Base-by-base conservation (phyloP, 2,113 vertebrate species). In the Phalacrocorax aristotelis region DNA sequence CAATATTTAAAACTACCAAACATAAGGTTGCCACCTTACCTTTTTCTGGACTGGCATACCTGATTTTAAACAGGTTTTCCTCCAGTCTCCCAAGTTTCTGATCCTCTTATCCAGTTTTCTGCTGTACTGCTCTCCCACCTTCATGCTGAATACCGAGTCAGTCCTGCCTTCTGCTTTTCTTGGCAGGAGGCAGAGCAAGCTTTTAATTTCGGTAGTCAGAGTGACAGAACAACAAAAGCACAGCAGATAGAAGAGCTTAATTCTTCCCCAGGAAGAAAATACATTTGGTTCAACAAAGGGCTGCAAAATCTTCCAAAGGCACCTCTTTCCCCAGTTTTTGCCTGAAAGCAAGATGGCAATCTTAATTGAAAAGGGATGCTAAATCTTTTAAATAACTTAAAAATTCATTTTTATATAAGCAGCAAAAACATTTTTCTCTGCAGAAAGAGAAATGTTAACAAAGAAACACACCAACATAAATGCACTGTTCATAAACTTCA, bases 381-480 rank as follows among this genome's bases (percentile, higher is more conserved):
- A 98, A 96, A 96, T 96, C 92, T 98, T 96, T 98, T 92, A 97
- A 98, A 98, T 98, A 98, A 98, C 98, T 98, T 98, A 98, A 98
- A 98, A 98, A 96, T 95, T 96, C 80, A 95, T 97, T 98, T 97
- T 98, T 96, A 97, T 98, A 97, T 95, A 98, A 98, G 98, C 98
- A 98, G 98, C 98, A 98, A 98, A 98, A 98, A 80, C 98, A 93
- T 97, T 96, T 97, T 97, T 98, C 97, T 98, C 97, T 95, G 97
- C 97, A 83, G 97, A 97, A 98, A 98, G 97, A 98, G 97, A 97
- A 97, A 92, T 86, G 97, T 98, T 97, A 98, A 97, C 97, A 98
- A 97, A 98, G 94, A 95, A 96, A 97, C 97, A 98, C 96, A 90
- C 97, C 96, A 95, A 98, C 81, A 97, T 85, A 84, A 97, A 97